Evolutionary conservation across 2,113 vertebrate genomes (phyloP).

Genomic region (Corapipo altera): DNA sequence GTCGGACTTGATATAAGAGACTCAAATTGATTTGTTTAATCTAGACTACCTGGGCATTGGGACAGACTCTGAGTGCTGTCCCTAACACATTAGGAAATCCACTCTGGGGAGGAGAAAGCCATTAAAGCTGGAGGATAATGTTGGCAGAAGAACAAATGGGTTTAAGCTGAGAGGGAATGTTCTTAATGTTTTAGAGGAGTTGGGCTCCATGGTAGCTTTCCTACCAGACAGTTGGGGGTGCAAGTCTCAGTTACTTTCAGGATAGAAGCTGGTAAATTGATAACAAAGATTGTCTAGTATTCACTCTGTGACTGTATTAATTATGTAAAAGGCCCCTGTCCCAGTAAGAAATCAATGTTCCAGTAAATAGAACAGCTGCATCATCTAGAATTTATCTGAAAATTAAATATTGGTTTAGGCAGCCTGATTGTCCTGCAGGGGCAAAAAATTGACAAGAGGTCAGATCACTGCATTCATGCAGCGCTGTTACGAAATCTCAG

Average conservation of each 20-base stretch:
- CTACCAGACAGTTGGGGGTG: background rate
- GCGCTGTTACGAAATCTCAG: background rate
- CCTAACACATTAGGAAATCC: background rate
- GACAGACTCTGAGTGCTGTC: background rate
- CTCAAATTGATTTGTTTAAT: background rate
- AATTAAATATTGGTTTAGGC: background rate
- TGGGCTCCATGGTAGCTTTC: rapidly evolving
- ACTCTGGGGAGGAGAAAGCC: background rate
- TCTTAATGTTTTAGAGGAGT: background rate
- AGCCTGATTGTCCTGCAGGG: background rate
- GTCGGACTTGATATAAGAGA: background rate
- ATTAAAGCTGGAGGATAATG: background rate
- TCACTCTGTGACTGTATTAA: background rate
- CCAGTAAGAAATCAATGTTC: background rate
- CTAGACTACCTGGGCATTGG: background rate
- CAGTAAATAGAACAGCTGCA: background rate
- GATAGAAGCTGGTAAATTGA: background rate
- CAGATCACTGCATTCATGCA: background rate
- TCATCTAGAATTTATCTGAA: background rate
- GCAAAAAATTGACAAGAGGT: background rate
- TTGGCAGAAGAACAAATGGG: constrained; percentile 12
- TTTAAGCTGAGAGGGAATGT: background rate
- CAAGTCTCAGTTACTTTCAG: background rate
- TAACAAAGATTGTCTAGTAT: background rate
- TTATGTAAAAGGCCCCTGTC: background rate